Evolutionary conservation across 2,888 invertebrate species (phyloP).

Genomic region (Eristalinus aeneus): DNA sequence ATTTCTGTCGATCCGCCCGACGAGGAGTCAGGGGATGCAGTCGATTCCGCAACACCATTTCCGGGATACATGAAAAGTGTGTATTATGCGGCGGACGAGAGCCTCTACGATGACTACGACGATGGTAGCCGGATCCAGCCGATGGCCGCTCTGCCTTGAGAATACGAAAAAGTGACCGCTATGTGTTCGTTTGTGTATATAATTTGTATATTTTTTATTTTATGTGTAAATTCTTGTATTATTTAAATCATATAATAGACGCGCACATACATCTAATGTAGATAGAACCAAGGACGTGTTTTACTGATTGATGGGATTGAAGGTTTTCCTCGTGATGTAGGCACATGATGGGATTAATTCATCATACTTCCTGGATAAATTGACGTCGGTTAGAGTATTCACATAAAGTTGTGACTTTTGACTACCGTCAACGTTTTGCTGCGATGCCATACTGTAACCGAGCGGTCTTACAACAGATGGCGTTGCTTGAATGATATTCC

Average conservation of each 20-base stretch:
- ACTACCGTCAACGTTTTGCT: no score
- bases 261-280: conserved; percentile 11
- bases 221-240: conserved; percentile 28
- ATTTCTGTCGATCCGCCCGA: conserved; percentile 85
- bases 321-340: no score
- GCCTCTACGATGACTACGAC: conserved; percentile 58
- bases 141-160: background rate
- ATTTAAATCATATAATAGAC: conserved; percentile 1
- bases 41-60: conserved; percentile 78
- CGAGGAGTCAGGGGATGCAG: conserved; percentile 75
- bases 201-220: conserved; percentile 41
- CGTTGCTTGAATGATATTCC: no score
- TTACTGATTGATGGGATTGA: background rate
- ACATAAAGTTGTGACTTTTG: no score
- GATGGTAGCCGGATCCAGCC: conserved; percentile 21
- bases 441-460: no score
- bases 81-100: conserved; percentile 58
- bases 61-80: conserved; percentile 80
- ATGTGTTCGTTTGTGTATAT: conserved; percentile 41
- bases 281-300: background rate
- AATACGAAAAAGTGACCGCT: background rate
- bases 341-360: no score
- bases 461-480: no score
- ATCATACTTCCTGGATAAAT: no score
- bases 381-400: no score